phyloP scores from a whole-genome alignment of 64 coral and sea anemone genomes.

The Dendronephthya gigantea region DNA sequence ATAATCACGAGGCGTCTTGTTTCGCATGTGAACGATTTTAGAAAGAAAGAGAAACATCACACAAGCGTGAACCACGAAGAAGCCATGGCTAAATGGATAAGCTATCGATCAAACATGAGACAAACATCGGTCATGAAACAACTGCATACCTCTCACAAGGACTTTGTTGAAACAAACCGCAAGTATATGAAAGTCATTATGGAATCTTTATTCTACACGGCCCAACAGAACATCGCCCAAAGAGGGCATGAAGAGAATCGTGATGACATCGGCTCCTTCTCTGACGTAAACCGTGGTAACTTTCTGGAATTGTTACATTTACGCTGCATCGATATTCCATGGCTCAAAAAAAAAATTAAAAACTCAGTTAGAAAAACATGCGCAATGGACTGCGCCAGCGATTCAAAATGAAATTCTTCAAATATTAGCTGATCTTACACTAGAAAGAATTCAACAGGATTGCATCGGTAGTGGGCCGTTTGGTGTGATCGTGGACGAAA shows the following conservation, averaged over 20 bases:
- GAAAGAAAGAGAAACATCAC: slow-evolving; percentile 27
- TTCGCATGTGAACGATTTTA: slow-evolving; percentile 17
- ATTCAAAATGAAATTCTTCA: slow-evolving; percentile 33
- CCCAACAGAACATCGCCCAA: slow-evolving; percentile 33
- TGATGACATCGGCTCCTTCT: slow-evolving; percentile 17
- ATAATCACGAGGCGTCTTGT: slow-evolving; percentile 3
- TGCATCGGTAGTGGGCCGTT: background rate
- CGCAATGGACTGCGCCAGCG: slow-evolving; percentile 18
- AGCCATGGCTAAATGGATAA: slow-evolving; percentile 36
- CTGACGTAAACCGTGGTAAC: slow-evolving; percentile 27
- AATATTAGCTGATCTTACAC: slow-evolving; percentile 40
- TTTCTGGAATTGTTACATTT: slow-evolving; percentile 32
- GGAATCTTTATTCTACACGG: slow-evolving; percentile 30
- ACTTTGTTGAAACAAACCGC: slow-evolving; percentile 34
- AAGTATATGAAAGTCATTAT: slow-evolving; percentile 24
- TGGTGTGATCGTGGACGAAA: slow-evolving; percentile 28
- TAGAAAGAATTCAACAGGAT: slow-evolving; percentile 18
- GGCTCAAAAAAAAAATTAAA: slow-evolving; percentile 30
- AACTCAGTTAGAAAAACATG: slow-evolving; percentile 29
- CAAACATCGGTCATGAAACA: slow-evolving; percentile 2
- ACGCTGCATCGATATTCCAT: slow-evolving; percentile 22
- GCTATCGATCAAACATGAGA: background rate
- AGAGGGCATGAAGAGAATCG: slow-evolving; percentile 24
- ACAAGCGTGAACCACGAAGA: background rate
- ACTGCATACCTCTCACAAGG: slow-evolving; percentile 14